Base-by-base conservation (phyloP, 2,888 invertebrate genomes). In the Patella pellucida region DNA sequence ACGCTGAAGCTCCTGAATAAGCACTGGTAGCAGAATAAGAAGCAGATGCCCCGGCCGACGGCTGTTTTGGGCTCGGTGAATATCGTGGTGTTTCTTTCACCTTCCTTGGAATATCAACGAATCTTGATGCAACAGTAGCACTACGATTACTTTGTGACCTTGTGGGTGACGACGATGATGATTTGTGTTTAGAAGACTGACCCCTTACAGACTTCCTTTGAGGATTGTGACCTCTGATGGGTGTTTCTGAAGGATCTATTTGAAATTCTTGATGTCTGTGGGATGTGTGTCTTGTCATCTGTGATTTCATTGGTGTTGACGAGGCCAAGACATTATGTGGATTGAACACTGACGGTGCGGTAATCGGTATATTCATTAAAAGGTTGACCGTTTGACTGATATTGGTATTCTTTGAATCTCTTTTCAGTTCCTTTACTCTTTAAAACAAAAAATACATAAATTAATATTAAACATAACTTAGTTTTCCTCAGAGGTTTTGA, bases 341-440 rank as follows among this genome's bases (percentile, higher is more conserved):
- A 74, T 88, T 86, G 76, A 88, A 88, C 27, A 85, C 78, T 23
- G 86, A 84, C 14, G 87, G 87, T 9, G 84, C 84, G 31, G 85
- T 82, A n/a, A 84, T 82, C 16, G 87, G 87, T 70, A 87, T 87
- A 77, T 87, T 87, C 85, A 87, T 85, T 52, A 87, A 76, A 16
- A 86, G 83, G 72, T 85, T 85, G 71, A 85, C 83, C 69, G 83
- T 83, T 31, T 81, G 81, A 70, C 84, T 84, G 50, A 81, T 79
- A 31, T 83, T 82, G 9, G 83, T 80, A n/a, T 79, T 73, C n/a
- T 79, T 69, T 12, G 80, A 69, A 51, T 83, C 82, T 31, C 84
- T 79, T 11, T 82, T 78, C 23, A 88, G 73, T 75, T 87, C 87
- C 72, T 88, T 88, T 71, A 88, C 88, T 71, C 88, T 88, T 81